Conservation (phyloP, 2,797 vertebrate species). For the Eulemur albifrons region DNA sequence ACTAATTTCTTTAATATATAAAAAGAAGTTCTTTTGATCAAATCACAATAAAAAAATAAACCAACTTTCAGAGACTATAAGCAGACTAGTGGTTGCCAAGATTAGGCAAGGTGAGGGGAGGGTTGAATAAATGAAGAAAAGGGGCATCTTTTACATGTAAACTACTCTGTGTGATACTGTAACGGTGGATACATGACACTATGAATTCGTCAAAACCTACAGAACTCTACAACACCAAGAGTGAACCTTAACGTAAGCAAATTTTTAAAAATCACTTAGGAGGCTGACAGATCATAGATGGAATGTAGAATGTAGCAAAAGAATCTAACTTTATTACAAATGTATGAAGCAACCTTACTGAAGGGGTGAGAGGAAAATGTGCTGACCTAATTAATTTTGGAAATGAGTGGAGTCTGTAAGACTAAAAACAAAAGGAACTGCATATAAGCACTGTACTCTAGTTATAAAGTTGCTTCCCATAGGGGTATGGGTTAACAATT, state of each 20-base stretch:
- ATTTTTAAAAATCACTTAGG: background rate
- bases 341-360: background rate
- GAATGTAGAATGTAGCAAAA: background rate
- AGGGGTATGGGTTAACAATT: background rate
- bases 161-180: background rate
- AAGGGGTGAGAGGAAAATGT: background rate
- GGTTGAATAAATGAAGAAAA: background rate
- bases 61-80: constrained; percentile 3
- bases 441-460: background rate
- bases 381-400: background rate
- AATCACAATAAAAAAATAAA: constrained; percentile 36
- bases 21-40: constrained; percentile 36
- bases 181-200: background rate
- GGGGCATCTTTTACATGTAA: background rate
- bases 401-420: background rate
- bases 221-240: background rate
- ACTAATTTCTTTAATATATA: constrained; percentile 11
- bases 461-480: background rate
- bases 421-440: background rate
- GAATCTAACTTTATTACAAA: background rate
- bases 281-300: background rate
- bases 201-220: background rate
- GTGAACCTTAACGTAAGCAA: background rate
- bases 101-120: background rate
- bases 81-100: background rate